These are phyloP conservation scores for Camelus dromedarius DNA, from an alignment of 2,113 vertebrate genomes.

Conservation along the genomic window DNA sequence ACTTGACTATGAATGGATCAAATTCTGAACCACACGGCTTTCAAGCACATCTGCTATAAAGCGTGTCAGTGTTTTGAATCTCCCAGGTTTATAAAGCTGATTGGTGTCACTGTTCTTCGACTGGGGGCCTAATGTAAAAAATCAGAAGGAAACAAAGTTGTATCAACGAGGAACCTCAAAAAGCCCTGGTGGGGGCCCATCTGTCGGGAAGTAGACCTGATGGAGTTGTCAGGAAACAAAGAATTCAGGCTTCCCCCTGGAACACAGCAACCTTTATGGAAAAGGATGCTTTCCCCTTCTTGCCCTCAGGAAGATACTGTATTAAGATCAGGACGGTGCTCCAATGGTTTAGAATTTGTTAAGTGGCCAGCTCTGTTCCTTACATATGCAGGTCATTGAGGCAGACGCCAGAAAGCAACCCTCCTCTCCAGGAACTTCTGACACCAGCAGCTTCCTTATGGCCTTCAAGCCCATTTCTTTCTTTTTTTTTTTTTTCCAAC, in stretches of 20 bases:
- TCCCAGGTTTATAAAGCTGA: neutral
- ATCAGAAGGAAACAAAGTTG: neutral
- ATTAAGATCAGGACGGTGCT: neutral
- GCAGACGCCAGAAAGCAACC: neutral
- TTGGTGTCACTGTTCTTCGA: neutral
- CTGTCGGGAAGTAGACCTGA: neutral
- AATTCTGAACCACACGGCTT: neutral
- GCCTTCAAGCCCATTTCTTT: neutral
- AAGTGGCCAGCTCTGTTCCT: neutral
- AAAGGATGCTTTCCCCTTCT: neutral
- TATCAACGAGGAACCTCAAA: neutral
- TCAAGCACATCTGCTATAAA: neutral
- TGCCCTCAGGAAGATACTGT: neutral
- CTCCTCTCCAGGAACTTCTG: neutral
- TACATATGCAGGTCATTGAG: neutral
- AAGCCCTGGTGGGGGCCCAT: neutral
- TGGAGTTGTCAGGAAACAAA: neutral
- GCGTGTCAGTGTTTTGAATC: neutral
- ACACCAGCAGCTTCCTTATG: neutral
- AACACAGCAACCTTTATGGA: neutral
- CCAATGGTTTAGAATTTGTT: neutral
- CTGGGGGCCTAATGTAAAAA: neutral
- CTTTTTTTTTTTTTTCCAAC: no score
- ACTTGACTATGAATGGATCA: neutral
- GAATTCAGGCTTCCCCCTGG: neutral